Base-by-base conservation (phyloP, 1,140 invertebrate genomes). In the Pachypeltis micranthus region DNA sequence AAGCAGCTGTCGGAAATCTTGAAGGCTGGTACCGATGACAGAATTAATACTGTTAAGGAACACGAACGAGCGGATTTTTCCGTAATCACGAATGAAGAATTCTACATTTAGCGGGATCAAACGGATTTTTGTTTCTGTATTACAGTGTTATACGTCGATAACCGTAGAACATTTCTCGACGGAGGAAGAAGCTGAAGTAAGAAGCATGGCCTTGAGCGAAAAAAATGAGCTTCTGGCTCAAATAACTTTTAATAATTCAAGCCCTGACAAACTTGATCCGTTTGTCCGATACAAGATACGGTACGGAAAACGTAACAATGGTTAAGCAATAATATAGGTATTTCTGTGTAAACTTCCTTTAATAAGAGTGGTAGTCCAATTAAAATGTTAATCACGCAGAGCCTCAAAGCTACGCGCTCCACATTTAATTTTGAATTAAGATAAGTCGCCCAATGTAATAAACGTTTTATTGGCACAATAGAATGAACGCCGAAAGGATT, bases 91-190 rank as follows among this genome's bases (percentile, higher is more conserved):
- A n/a, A n/a, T n/a, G n/a, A n/a, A n/a, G n/a, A n/a, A n/a, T n/a
- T n/a, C n/a, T n/a, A n/a, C n/a, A n/a, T n/a, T n/a, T n/a, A n/a
- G n/a, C n/a, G n/a, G n/a, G n/a, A n/a, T n/a, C n/a, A n/a, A n/a
- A n/a, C n/a, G n/a, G n/a, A n/a, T n/a, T n/a, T n/a, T n/a, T n/a
- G n/a, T n/a, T n/a, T n/a, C n/a, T n/a, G n/a, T n/a, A n/a, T n/a
- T n/a, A 21, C 23, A 83, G 78, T 85, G 83, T 71, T 74, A 83
- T 64, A 74, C 77, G 25, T 73, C 59, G 55, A 28, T 71, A 85
- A 65, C 81, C 82, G 78, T 83, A 67, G 73, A 76, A 56, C 71
- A 73, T 1, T 77, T 76, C 66, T 59, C 67, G 1, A 72, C 69
- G 34, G 79, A 81, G 67, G 66, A 69, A 27, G 74, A 75, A 21